Conservation (phyloP, 2,888 invertebrate genomes). For the Mesopsocus fuscifrons region DNA sequence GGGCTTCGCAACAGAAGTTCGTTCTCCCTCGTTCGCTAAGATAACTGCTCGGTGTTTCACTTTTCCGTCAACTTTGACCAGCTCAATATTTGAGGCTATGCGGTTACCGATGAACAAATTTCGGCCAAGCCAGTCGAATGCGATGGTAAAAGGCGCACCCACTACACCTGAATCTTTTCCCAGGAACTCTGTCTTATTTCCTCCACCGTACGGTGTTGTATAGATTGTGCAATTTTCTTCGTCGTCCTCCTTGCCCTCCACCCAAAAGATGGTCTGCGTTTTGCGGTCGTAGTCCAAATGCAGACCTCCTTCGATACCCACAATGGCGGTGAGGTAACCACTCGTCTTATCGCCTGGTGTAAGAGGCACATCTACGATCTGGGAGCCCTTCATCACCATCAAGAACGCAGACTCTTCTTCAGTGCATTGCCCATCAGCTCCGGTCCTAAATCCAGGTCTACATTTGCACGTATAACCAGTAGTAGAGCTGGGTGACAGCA, state of each 20-base stretch:
- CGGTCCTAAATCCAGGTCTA: slow-evolving; percentile 58
- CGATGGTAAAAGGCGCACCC: slow-evolving; percentile 77
- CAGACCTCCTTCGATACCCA: slow-evolving; percentile 70
- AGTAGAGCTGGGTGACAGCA: slow-evolving; percentile 56
- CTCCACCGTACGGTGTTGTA: slow-evolving; percentile 66
- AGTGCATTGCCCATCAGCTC: slow-evolving; percentile 45
- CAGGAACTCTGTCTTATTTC: slow-evolving; percentile 64
- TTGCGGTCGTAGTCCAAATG: slow-evolving; percentile 85
- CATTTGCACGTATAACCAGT: slow-evolving; percentile 76
- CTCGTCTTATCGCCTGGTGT: slow-evolving; percentile 56
- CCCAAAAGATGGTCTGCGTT: slow-evolving; percentile 70
- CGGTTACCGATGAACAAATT: slow-evolving; percentile 87
- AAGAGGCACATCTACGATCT: slow-evolving; percentile 68
- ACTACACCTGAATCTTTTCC: slow-evolving; percentile 70
- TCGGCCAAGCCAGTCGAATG: slow-evolving; percentile 92
- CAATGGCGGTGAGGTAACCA: slow-evolving; percentile 57
- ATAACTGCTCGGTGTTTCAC: slow-evolving; percentile 66
- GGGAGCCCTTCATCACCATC: slow-evolving; percentile 75
- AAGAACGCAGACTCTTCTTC: slow-evolving; percentile 79
- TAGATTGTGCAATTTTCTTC: slow-evolving; percentile 58
- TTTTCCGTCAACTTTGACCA: slow-evolving; percentile 70
- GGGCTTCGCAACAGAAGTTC: slow-evolving; percentile 70
- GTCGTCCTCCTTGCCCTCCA: slow-evolving; percentile 48
- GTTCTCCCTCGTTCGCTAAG: slow-evolving; percentile 74
- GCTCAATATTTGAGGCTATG: slow-evolving; percentile 76